A percentile compares a stretch with the other conserved stretches of the same genome.
Conservation (phyloP, 2,797 vertebrate genomes). For the Coccyzus lansbergi region DNA sequence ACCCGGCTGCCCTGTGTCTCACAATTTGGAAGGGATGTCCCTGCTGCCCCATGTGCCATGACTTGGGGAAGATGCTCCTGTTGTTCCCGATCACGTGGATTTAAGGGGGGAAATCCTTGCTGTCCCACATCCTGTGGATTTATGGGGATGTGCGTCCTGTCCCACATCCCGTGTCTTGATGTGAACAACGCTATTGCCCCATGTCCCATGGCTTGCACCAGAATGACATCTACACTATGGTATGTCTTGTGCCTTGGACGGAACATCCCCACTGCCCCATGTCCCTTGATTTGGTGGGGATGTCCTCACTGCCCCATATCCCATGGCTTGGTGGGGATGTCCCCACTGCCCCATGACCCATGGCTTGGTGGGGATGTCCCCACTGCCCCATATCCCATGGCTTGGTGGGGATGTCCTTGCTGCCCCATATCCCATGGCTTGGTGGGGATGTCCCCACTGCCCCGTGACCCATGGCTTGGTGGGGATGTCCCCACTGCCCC, state of each 20-base stretch:
- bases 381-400: rapidly evolving
- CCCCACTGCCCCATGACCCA: too few relatives aligned
- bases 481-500: neutral
- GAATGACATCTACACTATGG: too few relatives aligned
- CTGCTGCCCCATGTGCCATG: neutral
- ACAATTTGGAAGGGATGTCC: neutral
- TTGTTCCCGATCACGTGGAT: neutral
- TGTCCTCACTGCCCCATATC: neutral
- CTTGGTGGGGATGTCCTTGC: too few relatives aligned
- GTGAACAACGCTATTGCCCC: too few relatives aligned
- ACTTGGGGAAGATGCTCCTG: too few relatives aligned
- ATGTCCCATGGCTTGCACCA: neutral
- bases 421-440: neutral
- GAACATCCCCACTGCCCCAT: neutral
- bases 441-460: rapidly evolving
- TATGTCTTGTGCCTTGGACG: too few relatives aligned
- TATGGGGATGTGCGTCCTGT: neutral
- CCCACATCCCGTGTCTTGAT: too few relatives aligned
- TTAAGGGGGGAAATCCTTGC: neutral
- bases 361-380: neutral
- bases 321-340: rapidly evolving
- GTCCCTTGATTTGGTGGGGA: too few relatives aligned
- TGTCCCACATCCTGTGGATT: rapidly evolving
- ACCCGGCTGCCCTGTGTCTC: neutral
- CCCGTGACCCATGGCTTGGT: rapidly evolving